A percentile compares a stretch with the other conserved stretches of the same genome.
These are phyloP conservation scores for Trichomalopsis sarcophagae DNA, from an alignment of 1,140 invertebrate species.

Conservation along the genomic window DNA sequence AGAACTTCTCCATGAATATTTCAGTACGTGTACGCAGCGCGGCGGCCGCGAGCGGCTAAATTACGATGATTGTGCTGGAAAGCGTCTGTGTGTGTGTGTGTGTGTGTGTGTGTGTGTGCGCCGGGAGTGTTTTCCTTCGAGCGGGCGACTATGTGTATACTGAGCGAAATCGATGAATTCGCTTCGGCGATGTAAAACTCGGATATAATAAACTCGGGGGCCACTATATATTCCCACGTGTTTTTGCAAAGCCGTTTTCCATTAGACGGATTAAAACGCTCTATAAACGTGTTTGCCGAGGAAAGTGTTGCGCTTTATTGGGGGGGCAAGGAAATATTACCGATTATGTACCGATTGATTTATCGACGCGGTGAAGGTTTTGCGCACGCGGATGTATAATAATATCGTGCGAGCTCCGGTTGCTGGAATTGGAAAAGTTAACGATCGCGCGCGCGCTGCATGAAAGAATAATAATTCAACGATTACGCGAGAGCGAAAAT, in stretches of 20 bases:
- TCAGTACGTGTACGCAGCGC: background rate
- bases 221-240: constrained; percentile 11
- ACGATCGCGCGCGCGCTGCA: background rate
- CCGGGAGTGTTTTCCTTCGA: constrained; percentile 24
- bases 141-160: background rate
- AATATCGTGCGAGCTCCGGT: too few relatives aligned
- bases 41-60: constrained; percentile 2
- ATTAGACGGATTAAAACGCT: constrained; percentile 35
- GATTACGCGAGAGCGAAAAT: background rate
- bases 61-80: constrained; percentile 27
- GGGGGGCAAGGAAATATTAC: constrained; percentile 2
- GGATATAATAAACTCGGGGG: constrained; percentile 24
- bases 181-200: constrained; percentile 15
- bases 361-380: background rate
- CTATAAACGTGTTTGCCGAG: background rate
- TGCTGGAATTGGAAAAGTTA: too few relatives aligned
- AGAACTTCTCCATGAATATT: constrained; percentile 25
- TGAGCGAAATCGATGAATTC: constrained; percentile 25
- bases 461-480: background rate
- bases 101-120: background rate
- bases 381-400: background rate
- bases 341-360: constrained; percentile 39
- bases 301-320: constrained; percentile 25
- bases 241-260: constrained; percentile 38
- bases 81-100: background rate